Conservation (phyloP, 2,888 invertebrate species). For the Drosophila algonquin region DNA sequence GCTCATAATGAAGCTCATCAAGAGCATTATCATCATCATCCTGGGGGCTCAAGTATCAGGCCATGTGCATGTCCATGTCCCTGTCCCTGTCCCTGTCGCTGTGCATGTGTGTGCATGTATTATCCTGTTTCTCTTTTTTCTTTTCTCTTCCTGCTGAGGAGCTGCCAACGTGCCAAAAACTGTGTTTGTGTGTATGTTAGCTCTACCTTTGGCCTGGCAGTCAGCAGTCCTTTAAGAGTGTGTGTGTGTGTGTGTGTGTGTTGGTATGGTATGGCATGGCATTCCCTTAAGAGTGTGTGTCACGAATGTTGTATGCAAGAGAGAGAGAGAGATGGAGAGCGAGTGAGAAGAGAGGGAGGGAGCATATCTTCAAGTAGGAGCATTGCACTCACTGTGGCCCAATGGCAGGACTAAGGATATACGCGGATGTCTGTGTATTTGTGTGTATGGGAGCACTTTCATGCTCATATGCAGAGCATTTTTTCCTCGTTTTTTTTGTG, state of each 20-base stretch:
- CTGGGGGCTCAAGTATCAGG: constrained; percentile 60
- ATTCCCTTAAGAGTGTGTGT: constrained; percentile 72
- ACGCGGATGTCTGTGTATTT: constrained; percentile 24
- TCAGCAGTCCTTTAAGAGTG: constrained; percentile 41
- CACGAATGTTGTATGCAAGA: constrained; percentile 53
- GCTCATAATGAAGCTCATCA: constrained; percentile 51
- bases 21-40: constrained; percentile 58
- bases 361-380: constrained; percentile 76
- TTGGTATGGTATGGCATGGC: constrained; percentile 15
- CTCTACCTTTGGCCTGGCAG: constrained; percentile 16
- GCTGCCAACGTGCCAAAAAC: constrained; percentile 65
- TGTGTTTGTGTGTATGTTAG: constrained; percentile 24
- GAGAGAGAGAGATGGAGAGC: constrained; percentile 6
- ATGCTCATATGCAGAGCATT: constrained; percentile 50
- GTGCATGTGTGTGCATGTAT: constrained; percentile 37
- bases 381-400: constrained; percentile 71
- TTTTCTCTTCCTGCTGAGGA: constrained; percentile 25
- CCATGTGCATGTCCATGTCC: constrained; percentile 7
- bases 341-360: constrained; percentile 48
- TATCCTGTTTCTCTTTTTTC: constrained; percentile 56
- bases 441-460: constrained; percentile 13
- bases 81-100: constrained; percentile 13
- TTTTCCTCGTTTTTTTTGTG: constrained; percentile 4
- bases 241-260: background rate
- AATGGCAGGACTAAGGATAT: constrained; percentile 41